Base-by-base conservation (phyloP, 2,797 vertebrate species). In the Ctenochaetus hawaiiensis region DNA sequence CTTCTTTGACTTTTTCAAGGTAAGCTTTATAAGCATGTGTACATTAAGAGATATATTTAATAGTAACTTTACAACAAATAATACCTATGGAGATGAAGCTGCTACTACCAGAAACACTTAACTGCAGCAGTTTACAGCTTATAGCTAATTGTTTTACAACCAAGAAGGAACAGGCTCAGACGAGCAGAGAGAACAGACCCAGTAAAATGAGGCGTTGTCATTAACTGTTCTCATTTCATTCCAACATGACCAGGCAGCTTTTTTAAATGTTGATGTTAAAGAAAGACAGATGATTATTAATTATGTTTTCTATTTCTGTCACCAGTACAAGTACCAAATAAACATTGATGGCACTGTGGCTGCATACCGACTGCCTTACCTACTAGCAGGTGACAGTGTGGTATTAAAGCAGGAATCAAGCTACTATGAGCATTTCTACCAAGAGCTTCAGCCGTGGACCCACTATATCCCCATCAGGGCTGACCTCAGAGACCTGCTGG, bases 1-100 rank as follows among this genome's bases (percentile, higher is more conserved):
- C 0, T 99, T 99, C 94, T 99, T 99, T 80, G 97, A 99, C 92
- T 99, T 99, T 90, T 99, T 99, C 89, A 99, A 99, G 96, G 98
- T 99, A 87, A 82, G 79, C 26, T 30, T 30, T 30, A 30, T 30
- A 30, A 30, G 26, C 26, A 30, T 4, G 5, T 30, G 26, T 30
- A 30, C 26, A 30, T 30, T 30, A 30, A 8, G 22, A 3, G 10
- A 58, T 37, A 17, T 52, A 45, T 30, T 34, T 6, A 5, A 30
- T 52, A 1, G 10, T 45, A n/a, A n/a, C 22, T 16, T 17, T 52
- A n/a, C 53, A 58, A 26, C 0, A 4, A n/a, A 34, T 23, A 18
- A 14, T 14, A 45, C 1, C 51, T 26, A 61, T 37, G 1, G 8
- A 59, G 11, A 41, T 26, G 34, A 47, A 11, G 2, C 1, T 20